Base-by-base conservation (phyloP, 2,797 vertebrate species). In the Sebastes matsubarae region DNA sequence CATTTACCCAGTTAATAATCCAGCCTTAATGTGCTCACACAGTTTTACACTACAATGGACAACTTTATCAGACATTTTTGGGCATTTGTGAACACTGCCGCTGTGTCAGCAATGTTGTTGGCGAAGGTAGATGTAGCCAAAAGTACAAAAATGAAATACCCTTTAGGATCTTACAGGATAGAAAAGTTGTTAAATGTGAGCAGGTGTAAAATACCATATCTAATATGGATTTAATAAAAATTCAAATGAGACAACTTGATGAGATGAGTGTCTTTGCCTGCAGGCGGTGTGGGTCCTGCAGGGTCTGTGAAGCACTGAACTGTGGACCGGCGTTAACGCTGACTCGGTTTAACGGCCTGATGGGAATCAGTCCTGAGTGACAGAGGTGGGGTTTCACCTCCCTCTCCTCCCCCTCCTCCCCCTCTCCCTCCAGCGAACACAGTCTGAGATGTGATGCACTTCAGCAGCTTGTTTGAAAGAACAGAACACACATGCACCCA, bases 331-430 rank as follows among this genome's bases (percentile, higher is more conserved):
- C n/a, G 13, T 69, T 36, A 30, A 50, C 42, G 50, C 67, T 14
- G 36, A 73, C 71, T 64, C 1, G 14, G 20, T 18, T 58, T 34
- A 27, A 32, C 0, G 70, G 58, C 63, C 75, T 79, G 66, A 77
- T 66, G 71, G 81, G 72, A 86, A 57, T 79, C 46, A 8, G 38
- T 73, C 70, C 46, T 75, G 77, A 82, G 67, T 79, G 87, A 85
- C 79, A 74, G 79, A 63, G 64, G 58, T 46, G 75, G 59, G 80
- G 65, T 67, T 75, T 27, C 9, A 7, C 36, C 52, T 24, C 58
- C 4, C 3, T 25, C 57, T 20, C 38, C 8, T 1, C 1, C 10
- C 2, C 5, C 42, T 20, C 22, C 3, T 1, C 2, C 10, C 4
- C 5, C 13, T 16, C 59, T 20, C 10, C 5, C 46, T 5, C 29